Base-by-base conservation (phyloP, 2,888 invertebrate species). In the Pammene fasciana region DNA sequence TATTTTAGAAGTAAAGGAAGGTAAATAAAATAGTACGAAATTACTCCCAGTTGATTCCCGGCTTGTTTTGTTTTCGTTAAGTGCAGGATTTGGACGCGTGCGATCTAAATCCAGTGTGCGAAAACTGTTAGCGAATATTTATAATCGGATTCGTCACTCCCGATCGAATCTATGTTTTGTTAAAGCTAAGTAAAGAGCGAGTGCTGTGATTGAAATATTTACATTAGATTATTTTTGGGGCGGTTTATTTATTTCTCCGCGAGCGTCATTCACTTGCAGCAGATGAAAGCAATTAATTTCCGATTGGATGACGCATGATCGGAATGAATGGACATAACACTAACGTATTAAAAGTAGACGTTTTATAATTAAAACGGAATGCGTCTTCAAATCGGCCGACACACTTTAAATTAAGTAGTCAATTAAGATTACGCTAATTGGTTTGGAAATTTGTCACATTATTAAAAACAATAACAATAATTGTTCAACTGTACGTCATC, bases 1-100 rank as follows among this genome's bases (percentile, higher is more conserved):
- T 89, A 89, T 89, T 90, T 89, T 87, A 83, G 87, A 88, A 84
- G 76, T 79, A 82, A 84, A 83, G 83, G 85, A 84, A 87, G 86
- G 88, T 90, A 90, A 92, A 90, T 92, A 90, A 87, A 84, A 84
- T 86, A 86, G 87, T 88, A 86, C 79, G 79, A 79, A 86, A 85
- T 85, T 83, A 87, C 79, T 83, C 82, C 62, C 75, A 75, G 79
- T 80, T 77, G 82, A 80, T 81, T 82, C 79, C 84, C 78, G 79
- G 75, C 76, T 74, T 85, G 84, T 86, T 89, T 86, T 87, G 86
- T 86, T 88, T 86, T 80, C 81, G 72, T 78, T 66, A 78, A 81
- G 75, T 78, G 79, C 80, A 78, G 73, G 76, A 76, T 82, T 82
- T 78, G 79, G 81, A 80, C 77, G 80, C 75, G 78, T 76, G 76